Percentiles rank a stretch among this genome's conserved stretches.
Evolutionary conservation across 2,113 vertebrate species (phyloP).

Genomic region (Tragulus kanchil): DNA sequence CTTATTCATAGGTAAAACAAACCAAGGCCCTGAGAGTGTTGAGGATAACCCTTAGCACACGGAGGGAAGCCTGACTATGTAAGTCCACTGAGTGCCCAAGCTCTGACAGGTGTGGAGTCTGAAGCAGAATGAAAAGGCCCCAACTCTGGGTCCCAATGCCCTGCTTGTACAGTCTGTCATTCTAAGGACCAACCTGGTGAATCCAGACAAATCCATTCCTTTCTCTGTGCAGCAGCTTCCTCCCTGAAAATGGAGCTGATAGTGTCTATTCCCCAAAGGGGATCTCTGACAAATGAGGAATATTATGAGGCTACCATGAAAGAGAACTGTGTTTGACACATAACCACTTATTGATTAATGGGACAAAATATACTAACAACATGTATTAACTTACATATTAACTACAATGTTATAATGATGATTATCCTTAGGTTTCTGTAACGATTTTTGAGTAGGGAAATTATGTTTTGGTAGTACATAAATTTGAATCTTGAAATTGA

Average conservation of each 20-base stretch:
- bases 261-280: not conserved
- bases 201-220: not conserved
- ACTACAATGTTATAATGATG: not conserved
- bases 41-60: too few species aligned
- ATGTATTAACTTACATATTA: not conserved
- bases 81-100: not conserved
- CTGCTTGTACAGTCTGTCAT: accelerated
- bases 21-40: not conserved
- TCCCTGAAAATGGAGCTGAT: not conserved
- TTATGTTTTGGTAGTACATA: not conserved
- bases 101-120: not conserved
- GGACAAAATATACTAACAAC: not conserved
- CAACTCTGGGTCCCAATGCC: accelerated
- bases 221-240: not conserved
- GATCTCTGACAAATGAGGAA: not conserved
- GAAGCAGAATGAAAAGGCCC: not conserved
- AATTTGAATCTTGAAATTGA: not conserved
- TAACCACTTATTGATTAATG: not conserved
- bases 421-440: not conserved
- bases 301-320: not conserved
- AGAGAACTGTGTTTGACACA: not conserved
- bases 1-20: not conserved
- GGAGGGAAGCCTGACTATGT: accelerated
- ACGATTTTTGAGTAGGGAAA: slow-evolving; percentile 10
- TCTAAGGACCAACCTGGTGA: not conserved